Conservation (phyloP, 2,888 invertebrate genomes). For the Eudemis profundana region DNA sequence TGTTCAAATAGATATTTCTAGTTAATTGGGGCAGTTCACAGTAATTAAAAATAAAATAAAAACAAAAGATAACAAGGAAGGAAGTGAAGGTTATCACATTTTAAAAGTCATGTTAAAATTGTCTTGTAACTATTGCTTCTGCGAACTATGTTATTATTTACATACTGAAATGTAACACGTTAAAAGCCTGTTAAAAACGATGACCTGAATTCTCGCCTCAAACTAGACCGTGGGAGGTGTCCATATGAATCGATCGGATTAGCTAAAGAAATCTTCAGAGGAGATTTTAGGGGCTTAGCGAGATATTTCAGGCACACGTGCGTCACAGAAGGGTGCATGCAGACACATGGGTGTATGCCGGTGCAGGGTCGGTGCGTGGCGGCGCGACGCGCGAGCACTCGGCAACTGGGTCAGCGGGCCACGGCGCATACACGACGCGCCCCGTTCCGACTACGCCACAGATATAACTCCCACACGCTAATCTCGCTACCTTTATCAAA, state of each 20-base stretch:
- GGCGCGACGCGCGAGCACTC: constrained; percentile 70
- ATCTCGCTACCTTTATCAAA: constrained; percentile 51
- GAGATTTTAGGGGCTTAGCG: background rate
- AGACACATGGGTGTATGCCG: constrained; percentile 39
- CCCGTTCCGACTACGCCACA: constrained; percentile 49
- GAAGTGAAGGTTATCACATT: too few species aligned
- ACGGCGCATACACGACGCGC: constrained; percentile 66
- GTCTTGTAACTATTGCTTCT: too few species aligned
- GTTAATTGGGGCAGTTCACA: background rate
- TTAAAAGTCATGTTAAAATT: too few species aligned
- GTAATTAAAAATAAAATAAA: too few species aligned
- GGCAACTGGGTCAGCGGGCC: constrained; percentile 82
- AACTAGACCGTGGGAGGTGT: constrained; percentile 19
- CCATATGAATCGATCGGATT: constrained; percentile 14
- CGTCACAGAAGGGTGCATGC: constrained; percentile 35
- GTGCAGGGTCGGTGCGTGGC: constrained; percentile 75
- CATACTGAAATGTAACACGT: background rate
- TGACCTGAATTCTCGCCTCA: constrained; percentile 3
- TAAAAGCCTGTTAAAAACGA: background rate
- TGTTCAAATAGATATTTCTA: background rate
- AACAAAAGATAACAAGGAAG: too few species aligned
- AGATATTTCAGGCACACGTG: constrained; percentile 45
- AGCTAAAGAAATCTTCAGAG: constrained; percentile 6
- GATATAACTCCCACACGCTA: constrained; percentile 48
- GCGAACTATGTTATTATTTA: too few species aligned